Conservation (phyloP, 2,888 invertebrate species). For the Volucella inflata region DNA sequence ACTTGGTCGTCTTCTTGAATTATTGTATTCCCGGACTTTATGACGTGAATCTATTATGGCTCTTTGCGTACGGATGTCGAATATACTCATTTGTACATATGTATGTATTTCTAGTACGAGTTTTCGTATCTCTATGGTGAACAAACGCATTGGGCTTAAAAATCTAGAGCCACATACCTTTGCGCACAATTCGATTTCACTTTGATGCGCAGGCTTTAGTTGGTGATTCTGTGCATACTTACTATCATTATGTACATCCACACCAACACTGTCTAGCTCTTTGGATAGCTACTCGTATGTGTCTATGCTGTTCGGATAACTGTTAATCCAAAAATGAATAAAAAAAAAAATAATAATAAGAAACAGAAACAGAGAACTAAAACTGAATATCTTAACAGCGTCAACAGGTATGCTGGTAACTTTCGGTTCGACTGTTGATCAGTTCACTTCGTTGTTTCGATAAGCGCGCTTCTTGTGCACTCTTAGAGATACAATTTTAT, state of each 20-base stretch:
- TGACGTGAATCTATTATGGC: slow-evolving; percentile 66
- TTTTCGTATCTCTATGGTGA: slow-evolving; percentile 10
- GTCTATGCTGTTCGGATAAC: slow-evolving; percentile 71
- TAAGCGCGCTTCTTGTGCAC: slow-evolving; percentile 72
- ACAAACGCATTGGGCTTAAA: slow-evolving; percentile 30
- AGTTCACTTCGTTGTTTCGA: slow-evolving; percentile 73
- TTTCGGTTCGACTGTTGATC: slow-evolving; percentile 74
- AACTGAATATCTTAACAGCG: slow-evolving; percentile 71
- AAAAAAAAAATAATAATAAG: too few species aligned
- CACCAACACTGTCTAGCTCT: slow-evolving; percentile 25
- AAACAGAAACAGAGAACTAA: not conserved
- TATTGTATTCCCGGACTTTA: slow-evolving; percentile 62
- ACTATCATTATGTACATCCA: slow-evolving; percentile 20
- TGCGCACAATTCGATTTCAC: slow-evolving; percentile 75
- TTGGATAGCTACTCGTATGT: slow-evolving; percentile 39
- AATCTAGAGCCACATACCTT: slow-evolving; percentile 65
- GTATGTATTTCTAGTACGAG: slow-evolving; percentile 26
- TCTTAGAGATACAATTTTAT: slow-evolving; percentile 17
- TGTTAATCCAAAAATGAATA: slow-evolving; percentile 72
- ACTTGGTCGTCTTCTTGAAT: not conserved
- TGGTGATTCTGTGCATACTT: slow-evolving; percentile 1
- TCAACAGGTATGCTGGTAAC: slow-evolving; percentile 75
- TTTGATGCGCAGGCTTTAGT: slow-evolving; percentile 51
- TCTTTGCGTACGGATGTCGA: slow-evolving; percentile 45
- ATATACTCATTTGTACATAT: too few species aligned